Percentiles rank a stretch among this genome's conserved stretches.
Evolutionary conservation across 1,140 invertebrate species (phyloP).

Genomic region (Zaprionus taronus): DNA sequence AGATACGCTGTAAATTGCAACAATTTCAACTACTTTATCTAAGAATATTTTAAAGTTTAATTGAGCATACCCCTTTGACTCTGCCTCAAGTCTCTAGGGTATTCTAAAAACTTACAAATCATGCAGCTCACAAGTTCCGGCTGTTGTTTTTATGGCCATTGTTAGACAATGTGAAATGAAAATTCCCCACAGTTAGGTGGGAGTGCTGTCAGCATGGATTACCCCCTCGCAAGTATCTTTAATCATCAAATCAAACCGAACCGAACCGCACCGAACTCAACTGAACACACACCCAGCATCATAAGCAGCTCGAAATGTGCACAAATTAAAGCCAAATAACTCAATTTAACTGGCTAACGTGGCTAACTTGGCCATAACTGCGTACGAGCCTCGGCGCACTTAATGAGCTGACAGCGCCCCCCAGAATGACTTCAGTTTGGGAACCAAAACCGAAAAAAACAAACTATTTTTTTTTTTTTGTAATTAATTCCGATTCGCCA

Average conservation of each 20-base stretch:
- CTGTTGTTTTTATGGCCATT: conserved; percentile 69
- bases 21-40: neutral
- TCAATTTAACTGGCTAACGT: conserved; percentile 31
- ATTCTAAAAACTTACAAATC: conserved; percentile 71
- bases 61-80: neutral
- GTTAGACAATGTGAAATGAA: conserved; percentile 60
- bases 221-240: conserved; percentile 24
- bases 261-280: neutral
- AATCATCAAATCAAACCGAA: conserved; percentile 31
- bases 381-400: conserved; percentile 47
- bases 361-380: conserved; percentile 23
- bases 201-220: conserved; percentile 35
- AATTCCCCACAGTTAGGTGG: conserved; percentile 37
- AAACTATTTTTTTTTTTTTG: conserved; percentile 28
- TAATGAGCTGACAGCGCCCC: conserved; percentile 65
- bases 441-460: conserved; percentile 2
- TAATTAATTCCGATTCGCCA: conserved; percentile 79
- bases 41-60: neutral
- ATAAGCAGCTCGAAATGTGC: conserved; percentile 10
- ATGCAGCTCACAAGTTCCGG: conserved; percentile 74
- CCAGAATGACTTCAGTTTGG: conserved; percentile 31
- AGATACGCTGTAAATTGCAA: neutral
- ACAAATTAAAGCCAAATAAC: conserved; percentile 47
- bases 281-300: conserved; percentile 27
- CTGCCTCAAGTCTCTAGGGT: neutral